Percentiles rank a stretch among this genome's conserved stretches.
Evolutionary conservation across 2,888 invertebrate species (phyloP).

Genomic region (Xestoiulus laeticollis): DNA sequence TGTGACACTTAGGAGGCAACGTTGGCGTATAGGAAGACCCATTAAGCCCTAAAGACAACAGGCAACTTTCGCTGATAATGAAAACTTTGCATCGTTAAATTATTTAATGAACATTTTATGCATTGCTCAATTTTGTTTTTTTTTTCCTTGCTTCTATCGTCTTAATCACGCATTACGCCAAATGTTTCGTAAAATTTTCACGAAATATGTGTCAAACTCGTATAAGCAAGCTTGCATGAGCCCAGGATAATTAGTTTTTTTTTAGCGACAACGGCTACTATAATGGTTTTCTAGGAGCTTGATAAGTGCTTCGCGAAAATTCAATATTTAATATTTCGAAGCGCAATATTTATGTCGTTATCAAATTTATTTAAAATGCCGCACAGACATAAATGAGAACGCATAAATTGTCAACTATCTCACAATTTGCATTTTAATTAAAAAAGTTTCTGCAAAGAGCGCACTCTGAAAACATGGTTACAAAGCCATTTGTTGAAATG

Average conservation of each 20-base stretch:
- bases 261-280: slow-evolving; percentile 24
- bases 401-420: slow-evolving; percentile 39
- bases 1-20: background rate
- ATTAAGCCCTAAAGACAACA: background rate
- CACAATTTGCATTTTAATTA: slow-evolving; percentile 35
- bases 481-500: background rate
- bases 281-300: background rate
- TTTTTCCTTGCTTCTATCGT: background rate
- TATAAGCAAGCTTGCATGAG: background rate
- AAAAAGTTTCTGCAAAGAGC: background rate
- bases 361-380: slow-evolving; percentile 12
- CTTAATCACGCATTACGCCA: background rate
- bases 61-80: background rate
- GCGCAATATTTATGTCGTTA: slow-evolving; percentile 14
- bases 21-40: background rate
- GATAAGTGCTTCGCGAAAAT: slow-evolving; percentile 17
- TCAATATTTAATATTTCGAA: slow-evolving; percentile 40
- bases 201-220: background rate
- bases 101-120: slow-evolving; percentile 33
- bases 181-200: slow-evolving; percentile 39
- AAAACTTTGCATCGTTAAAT: slow-evolving; percentile 20
- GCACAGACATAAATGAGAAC: background rate
- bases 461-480: background rate
- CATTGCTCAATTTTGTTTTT: slow-evolving; percentile 6
- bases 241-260: slow-evolving; percentile 7